A percentile compares a stretch with the other conserved stretches of the same genome.
These are phyloP conservation scores for Mobula birostris DNA, from an alignment of 2,113 vertebrate species.

Conservation along the genomic window DNA sequence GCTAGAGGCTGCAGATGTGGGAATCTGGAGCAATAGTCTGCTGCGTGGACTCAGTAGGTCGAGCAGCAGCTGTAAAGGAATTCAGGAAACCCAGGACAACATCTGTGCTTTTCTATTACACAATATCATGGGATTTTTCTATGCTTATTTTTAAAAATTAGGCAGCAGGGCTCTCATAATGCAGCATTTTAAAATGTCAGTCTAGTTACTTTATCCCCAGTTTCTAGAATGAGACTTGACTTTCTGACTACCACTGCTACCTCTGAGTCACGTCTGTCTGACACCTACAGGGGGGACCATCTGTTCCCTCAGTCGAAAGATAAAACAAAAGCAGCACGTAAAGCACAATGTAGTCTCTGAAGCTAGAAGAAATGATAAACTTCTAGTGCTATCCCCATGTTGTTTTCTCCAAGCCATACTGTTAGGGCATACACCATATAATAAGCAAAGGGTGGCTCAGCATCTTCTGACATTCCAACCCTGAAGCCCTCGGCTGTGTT, in stretches of 20 bases:
- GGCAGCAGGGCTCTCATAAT: not conserved
- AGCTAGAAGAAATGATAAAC: not conserved
- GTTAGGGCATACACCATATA: not conserved
- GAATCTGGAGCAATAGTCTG: too few species aligned
- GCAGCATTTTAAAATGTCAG: not conserved
- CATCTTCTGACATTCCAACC: not conserved
- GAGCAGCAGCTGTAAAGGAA: too few species aligned
- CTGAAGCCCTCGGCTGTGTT: not conserved
- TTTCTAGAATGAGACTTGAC: too few species aligned
- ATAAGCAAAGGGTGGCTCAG: not conserved
- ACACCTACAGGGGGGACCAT: not conserved
- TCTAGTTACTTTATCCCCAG: not conserved
- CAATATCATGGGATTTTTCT: not conserved
- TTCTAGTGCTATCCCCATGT: not conserved
- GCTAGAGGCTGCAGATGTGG: too few species aligned
- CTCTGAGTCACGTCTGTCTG: not conserved
- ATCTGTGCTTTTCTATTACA: not conserved
- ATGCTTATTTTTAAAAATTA: not conserved
- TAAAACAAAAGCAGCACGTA: not conserved
- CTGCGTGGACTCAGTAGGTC: too few species aligned
- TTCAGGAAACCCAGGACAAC: not conserved
- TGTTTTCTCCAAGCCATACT: not conserved
- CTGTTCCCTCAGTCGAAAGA: not conserved
- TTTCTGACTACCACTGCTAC: not conserved
- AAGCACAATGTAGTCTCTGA: not conserved